Base-by-base conservation (phyloP, 1,140 invertebrate genomes). In the Drepana arcuata region DNA sequence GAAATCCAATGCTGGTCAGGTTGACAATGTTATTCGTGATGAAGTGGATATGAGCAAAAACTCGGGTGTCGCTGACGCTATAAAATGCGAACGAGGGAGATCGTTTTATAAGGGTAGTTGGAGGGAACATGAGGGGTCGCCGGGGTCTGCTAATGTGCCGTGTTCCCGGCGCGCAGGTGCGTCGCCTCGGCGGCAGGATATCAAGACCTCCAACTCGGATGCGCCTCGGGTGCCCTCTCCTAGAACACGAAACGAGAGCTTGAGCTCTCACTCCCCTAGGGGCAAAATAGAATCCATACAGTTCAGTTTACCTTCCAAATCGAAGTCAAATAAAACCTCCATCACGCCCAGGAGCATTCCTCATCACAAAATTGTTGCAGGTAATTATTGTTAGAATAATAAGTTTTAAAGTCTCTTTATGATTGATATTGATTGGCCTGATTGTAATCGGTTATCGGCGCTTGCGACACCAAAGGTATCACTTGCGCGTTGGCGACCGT, bases 301-400 rank as follows among this genome's bases (percentile, higher is more conserved):
- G 10, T 72, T 70, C 16, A 56, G 45, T 38, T 29, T 72, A 16
- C 55, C 64, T 7, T 21, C 55, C 4, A 75, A 65, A 43, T 42
- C 60, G 0, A 70, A 55, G 32, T 61, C 58, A 2, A 64, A 51
- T n/a, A 73, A 67, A 37, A 4, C 18, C 9, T 43, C 57, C 9
- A 27, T 33, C 0, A 41, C 39, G n/a, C 16, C 37, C 2, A 62
- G 40, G 33, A 46, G 28, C 45, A 56, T 80, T 27, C 75, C 75
- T 6, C 48, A 68, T 34, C 57, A 77, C 41, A 80, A 77, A 53
- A 71, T 80, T 33, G 64, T 80, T 27, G 64, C 75, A 69, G 75
- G 75, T 80, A 50, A 13, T 16, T 28, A 2, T 35, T 7, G 14
- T 28, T 18, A 14, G 7, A 14, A 29, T n/a, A n/a, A n/a, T n/a